phyloP scores from a whole-genome alignment of 2,113 vertebrate species.

The Crotophaga sulcirostris region DNA sequence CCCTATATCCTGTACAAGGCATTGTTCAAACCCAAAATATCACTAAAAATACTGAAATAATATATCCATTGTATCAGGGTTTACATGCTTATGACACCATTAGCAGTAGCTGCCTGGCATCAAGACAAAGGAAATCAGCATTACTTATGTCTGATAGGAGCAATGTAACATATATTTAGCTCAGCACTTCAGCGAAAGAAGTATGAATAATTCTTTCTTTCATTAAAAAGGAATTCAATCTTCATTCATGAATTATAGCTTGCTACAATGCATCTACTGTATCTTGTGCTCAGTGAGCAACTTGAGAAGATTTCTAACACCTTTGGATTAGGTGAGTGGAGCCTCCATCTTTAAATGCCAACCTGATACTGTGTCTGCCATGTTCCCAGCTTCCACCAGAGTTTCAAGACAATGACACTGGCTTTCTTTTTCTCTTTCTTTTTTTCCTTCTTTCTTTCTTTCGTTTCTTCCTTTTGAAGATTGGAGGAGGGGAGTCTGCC shows the following conservation, averaged over 20 bases:
- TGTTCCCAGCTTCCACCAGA: neutral
- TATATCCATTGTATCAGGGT: neutral
- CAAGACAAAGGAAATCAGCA: neutral
- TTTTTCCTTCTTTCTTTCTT: neutral
- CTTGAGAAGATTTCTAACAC: neutral
- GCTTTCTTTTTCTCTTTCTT: neutral
- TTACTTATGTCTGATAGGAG: conserved; percentile 20
- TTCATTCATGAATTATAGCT: conserved; percentile 48
- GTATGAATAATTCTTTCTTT: conserved; percentile 6
- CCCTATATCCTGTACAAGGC: neutral
- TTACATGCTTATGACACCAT: neutral
- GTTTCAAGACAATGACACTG: neutral
- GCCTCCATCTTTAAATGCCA: neutral
- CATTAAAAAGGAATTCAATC: conserved; percentile 58
- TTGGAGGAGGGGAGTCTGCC: neutral
- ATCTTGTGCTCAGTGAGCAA: conserved; percentile 30
- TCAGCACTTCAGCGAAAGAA: conserved; percentile 43
- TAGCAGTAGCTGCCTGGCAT: neutral
- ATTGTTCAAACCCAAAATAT: neutral
- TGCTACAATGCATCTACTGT: conserved; percentile 12
- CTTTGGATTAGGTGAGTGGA: neutral
- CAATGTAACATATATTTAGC: neutral
- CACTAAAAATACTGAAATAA: neutral
- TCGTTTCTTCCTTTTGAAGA: neutral
- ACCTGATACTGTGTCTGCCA: neutral